phyloP scores from a whole-genome alignment of 2,113 vertebrate genomes.

The Crotalus tigris region DNA sequence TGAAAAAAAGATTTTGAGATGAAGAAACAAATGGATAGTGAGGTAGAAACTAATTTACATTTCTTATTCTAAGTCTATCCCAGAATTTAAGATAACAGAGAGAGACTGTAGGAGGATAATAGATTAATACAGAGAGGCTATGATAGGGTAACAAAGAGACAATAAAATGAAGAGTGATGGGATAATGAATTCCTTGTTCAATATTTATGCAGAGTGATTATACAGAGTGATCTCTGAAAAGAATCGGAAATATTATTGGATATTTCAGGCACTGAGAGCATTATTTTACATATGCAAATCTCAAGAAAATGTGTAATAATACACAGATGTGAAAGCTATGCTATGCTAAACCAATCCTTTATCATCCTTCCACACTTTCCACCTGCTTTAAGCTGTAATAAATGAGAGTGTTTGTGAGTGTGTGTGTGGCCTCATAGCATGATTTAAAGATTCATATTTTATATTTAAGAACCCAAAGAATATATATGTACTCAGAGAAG shows the following conservation, averaged over 20 bases:
- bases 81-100: background rate
- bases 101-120: background rate
- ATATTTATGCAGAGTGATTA: background rate
- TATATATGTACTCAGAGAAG: background rate
- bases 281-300: background rate
- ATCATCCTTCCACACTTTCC: background rate
- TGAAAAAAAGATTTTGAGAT: background rate
- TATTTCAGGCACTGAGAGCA: background rate
- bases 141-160: background rate
- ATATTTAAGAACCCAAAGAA: background rate
- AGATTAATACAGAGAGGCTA: background rate
- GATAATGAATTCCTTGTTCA: background rate
- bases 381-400: background rate
- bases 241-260: background rate
- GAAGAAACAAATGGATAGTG: background rate
- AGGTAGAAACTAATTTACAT: background rate
- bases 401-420: no score
- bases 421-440: background rate
- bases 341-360: background rate
- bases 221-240: background rate
- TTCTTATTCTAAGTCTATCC: background rate
- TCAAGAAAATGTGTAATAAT: background rate
- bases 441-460: background rate
- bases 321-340: background rate
- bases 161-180: background rate